Evolutionary conservation across 1,140 invertebrate species (phyloP).

Genomic region (Melanaphis sacchari): DNA sequence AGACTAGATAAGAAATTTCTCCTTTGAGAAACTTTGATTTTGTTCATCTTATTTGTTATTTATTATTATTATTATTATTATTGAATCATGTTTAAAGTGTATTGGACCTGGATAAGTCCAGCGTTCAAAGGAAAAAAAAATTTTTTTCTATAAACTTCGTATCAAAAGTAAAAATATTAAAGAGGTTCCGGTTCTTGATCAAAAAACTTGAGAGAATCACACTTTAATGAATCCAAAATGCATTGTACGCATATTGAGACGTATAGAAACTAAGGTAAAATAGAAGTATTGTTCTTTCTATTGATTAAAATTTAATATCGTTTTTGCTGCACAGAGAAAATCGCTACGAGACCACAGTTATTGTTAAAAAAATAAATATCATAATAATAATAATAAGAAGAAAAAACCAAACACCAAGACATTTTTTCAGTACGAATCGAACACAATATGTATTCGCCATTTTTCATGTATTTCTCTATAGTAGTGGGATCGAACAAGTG

Average conservation of each 20-base stretch:
- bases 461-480: background rate
- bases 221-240: background rate
- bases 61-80: background rate
- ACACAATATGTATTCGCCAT: background rate
- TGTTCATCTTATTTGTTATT: background rate
- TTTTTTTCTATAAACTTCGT: too few species aligned
- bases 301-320: background rate
- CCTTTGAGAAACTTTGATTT: background rate
- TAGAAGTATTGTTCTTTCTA: background rate
- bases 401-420: background rate
- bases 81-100: background rate
- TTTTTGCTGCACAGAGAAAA: background rate
- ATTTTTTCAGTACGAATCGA: background rate
- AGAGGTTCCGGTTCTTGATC: too few species aligned
- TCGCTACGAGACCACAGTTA: background rate
- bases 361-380: background rate
- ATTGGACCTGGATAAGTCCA: rapidly evolving
- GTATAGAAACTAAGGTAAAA: background rate
- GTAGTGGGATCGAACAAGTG: background rate
- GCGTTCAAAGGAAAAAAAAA: background rate
- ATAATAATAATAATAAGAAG: background rate
- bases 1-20: background rate
- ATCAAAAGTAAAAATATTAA: too few species aligned
- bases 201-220: too few species aligned
- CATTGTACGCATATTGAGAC: too few species aligned